Evolutionary conservation across 2,888 invertebrate species (phyloP).

Genomic region (Stictocephala bisonia): DNA sequence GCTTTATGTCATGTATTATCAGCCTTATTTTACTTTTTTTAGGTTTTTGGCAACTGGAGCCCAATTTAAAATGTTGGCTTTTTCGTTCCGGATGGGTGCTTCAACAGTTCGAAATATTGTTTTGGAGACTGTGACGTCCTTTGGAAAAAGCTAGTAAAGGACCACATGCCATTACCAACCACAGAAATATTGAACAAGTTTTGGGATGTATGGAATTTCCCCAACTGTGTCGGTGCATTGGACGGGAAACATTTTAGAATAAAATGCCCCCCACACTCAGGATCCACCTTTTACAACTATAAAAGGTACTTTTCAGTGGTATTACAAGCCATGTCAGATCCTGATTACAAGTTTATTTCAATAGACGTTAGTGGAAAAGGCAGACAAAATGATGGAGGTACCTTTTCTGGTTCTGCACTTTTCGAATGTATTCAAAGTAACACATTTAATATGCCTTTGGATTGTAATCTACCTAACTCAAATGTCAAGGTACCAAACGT

Average conservation of each 20-base stretch:
- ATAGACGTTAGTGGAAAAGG: constrained; percentile 8
- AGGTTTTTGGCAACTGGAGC: not conserved
- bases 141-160: not conserved
- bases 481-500: constrained; percentile 17
- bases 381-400: constrained; percentile 26
- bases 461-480: constrained; percentile 2
- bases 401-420: constrained; percentile 11
- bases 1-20: too few relatives aligned
- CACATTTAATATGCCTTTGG: not conserved
- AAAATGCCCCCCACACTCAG: not conserved
- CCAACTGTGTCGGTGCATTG: constrained; percentile 14
- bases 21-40: too few relatives aligned
- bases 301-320: constrained; percentile 16
- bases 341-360: constrained; percentile 9
- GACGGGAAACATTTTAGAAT: constrained; percentile 12
- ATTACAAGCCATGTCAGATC: not conserved
- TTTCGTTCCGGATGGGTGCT: not conserved
- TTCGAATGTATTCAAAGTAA: constrained; percentile 3
- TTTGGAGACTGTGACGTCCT: not conserved
- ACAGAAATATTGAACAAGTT: not conserved
- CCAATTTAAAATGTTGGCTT: not conserved
- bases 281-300: constrained; percentile 6
- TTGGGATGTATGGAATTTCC: constrained; percentile 4
- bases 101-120: too few relatives aligned
- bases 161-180: not conserved